These are phyloP conservation scores for Rhamphomyia laevipes DNA, from an alignment of 2,888 invertebrate species.

Conservation along the genomic window DNA sequence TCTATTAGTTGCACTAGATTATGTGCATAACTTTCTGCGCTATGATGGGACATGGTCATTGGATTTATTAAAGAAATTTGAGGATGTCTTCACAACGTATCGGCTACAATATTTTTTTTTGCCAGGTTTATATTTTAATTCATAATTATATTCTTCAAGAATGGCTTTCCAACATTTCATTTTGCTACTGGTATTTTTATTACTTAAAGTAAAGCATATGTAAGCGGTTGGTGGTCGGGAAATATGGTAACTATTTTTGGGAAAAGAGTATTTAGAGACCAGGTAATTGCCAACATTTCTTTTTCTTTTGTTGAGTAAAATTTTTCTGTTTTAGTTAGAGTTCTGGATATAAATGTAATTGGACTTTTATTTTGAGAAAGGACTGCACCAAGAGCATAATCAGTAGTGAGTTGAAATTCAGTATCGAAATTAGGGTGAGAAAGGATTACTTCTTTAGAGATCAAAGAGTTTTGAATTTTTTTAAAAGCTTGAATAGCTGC, in stretches of 20 bases:
- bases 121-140: not conserved
- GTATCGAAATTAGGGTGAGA: too few species aligned
- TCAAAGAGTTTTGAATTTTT: too few species aligned
- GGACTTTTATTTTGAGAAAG: too few species aligned
- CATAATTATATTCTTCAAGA: not conserved
- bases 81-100: constrained; percentile 12
- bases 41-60: constrained; percentile 7
- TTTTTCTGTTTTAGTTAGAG: constrained; percentile 13
- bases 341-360: constrained; percentile 21
- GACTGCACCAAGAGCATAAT: too few species aligned
- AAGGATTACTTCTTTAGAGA: too few species aligned
- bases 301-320: constrained; percentile 23
- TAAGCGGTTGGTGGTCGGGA: constrained; percentile 13
- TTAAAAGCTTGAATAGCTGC: too few species aligned
- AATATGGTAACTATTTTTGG: constrained; percentile 13
- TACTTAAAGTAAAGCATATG: not conserved
- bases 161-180: constrained; percentile 13
- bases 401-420: too few species aligned
- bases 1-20: constrained; percentile 12
- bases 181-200: constrained; percentile 9
- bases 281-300: constrained; percentile 24
- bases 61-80: too few species aligned
- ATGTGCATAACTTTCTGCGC: constrained; percentile 13
- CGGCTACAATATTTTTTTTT: constrained; percentile 22
- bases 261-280: constrained; percentile 24